Base-by-base conservation (phyloP, 2,888 invertebrate genomes). In the Pardosa pseudoannulata region DNA sequence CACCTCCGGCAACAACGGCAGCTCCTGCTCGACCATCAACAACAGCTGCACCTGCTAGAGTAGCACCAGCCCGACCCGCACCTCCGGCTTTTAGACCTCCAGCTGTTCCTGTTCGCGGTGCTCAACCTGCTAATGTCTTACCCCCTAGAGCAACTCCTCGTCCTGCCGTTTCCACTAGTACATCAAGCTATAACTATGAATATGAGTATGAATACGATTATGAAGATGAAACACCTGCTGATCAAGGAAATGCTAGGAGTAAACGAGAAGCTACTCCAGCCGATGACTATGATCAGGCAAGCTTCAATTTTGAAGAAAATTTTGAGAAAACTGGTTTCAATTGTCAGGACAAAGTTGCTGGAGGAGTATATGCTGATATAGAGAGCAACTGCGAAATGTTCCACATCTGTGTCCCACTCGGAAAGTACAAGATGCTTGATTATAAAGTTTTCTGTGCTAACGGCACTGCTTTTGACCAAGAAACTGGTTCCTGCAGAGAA, bases 161-260 rank as follows among this genome's bases (percentile, higher is more conserved):
- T 2, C 11, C 79, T n/a, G 41, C 32, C 1, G 70, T 82, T 5
- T 81, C 87, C 11, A 87, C 87, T 0, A 82, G 81, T 28, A 87
- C 87, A 13, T 36, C 67, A 2, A 79, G 39, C 28, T 87, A 79
- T 29, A 85, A 86, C 46, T 89, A 88, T 36, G 88, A 86, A n/a
- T 88, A 88, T 64, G 89, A 88, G 19, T 88, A 89, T 36, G 88
- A 89, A 56, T 89, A 89, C 64, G 87, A 89, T 6, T 88, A 88
- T 50, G 82, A 79, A 83, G 88, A 80, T 11, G 79, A 74, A 31
- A 39, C 76, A 11, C 46, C 75, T 7, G 68, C 28, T n/a, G 70
- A 75, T 7, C 68, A 80, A 46, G 27, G 13, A 31, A 65, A 39
- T 23, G 1, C 67, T 71, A 79, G 78, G 72, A 50, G 72, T 28